Evolutionary conservation across 2,888 invertebrate species (phyloP).

Genomic region (Allacma fusca): DNA sequence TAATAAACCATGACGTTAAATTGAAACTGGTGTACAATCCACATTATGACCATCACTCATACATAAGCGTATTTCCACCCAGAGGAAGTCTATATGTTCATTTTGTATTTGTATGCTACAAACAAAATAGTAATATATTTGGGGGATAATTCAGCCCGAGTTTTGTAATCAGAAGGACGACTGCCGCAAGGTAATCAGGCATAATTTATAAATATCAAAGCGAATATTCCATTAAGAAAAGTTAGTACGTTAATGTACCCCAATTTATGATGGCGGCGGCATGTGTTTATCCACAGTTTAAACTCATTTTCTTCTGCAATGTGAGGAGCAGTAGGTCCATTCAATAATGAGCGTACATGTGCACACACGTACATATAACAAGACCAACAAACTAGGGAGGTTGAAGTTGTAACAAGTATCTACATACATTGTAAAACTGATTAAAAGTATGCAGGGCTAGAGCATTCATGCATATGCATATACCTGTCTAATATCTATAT

Average conservation of each 20-base stretch:
- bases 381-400: no score
- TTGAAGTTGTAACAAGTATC: no score
- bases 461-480: no score
- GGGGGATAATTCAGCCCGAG: neutral
- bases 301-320: neutral
- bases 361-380: no score
- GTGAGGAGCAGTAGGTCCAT: neutral
- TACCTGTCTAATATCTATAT: no score
- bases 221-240: conserved; percentile 34
- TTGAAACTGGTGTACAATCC: no score
- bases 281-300: neutral
- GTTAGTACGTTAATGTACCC: neutral
- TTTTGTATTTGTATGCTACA: no score
- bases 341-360: neutral
- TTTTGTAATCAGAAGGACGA: neutral
- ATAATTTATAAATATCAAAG: conserved; percentile 41
- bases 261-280: neutral
- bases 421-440: neutral
- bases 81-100: no score
- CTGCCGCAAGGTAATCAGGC: conserved; percentile 26
- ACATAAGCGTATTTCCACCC: no score
- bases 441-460: neutral
- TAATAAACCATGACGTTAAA: no score
- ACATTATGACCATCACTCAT: no score
- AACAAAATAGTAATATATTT: no score